Evolutionary conservation across 2,888 invertebrate genomes (phyloP).

Genomic region (Pyrrhosoma nymphula): DNA sequence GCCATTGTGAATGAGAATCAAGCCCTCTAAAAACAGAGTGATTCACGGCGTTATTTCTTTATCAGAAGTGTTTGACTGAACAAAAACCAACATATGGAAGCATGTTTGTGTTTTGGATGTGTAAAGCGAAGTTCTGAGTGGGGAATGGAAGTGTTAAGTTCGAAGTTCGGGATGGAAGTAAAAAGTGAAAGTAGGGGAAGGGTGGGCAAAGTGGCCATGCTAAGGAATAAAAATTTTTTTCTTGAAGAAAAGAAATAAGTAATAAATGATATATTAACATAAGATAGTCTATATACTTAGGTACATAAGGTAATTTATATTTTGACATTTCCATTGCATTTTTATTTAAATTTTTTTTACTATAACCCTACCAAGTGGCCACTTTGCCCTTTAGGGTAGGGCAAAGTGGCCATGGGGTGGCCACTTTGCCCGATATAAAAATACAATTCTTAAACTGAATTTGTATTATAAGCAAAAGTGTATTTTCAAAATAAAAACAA

Average conservation of each 20-base stretch:
- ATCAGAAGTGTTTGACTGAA: too few relatives aligned
- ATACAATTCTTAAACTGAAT: not conserved
- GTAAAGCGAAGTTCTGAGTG: too few relatives aligned
- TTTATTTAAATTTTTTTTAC: not conserved
- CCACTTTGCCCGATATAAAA: conserved; percentile 2
- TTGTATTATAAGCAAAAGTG: not conserved
- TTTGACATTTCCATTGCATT: not conserved
- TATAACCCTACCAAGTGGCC: not conserved
- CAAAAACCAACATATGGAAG: too few relatives aligned
- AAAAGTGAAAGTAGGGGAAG: not conserved
- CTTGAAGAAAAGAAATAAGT: not conserved
- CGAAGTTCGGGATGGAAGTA: too few relatives aligned
- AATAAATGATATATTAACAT: not conserved
- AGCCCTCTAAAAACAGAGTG: too few relatives aligned
- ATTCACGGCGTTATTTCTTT: too few relatives aligned
- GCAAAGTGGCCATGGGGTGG: not conserved
- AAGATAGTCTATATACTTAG: not conserved
- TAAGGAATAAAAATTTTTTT: not conserved
- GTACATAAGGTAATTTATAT: not conserved
- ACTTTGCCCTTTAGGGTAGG: not conserved
- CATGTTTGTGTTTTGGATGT: too few relatives aligned
- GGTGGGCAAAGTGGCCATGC: not conserved
- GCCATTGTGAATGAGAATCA: too few relatives aligned
- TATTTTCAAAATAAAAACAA: not conserved
- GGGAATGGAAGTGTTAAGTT: too few relatives aligned